Evolutionary conservation across 2,113 vertebrate species (phyloP).

Genomic region (Todiramphus saurophagus): DNA sequence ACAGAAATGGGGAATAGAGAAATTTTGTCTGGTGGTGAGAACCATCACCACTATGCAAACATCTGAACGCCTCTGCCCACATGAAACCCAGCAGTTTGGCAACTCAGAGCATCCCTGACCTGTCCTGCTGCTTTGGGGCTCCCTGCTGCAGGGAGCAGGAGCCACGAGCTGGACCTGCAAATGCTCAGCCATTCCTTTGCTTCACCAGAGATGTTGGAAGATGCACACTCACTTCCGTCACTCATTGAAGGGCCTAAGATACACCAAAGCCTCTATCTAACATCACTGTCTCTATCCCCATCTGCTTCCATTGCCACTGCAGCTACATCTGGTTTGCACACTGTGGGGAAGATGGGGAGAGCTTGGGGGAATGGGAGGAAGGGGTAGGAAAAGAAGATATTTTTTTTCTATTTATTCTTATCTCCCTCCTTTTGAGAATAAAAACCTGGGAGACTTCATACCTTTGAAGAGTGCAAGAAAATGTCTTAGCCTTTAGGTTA

Average conservation of each 20-base stretch:
- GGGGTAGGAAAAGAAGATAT: neutral
- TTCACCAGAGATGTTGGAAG: neutral
- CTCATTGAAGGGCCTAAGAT: fast-evolving
- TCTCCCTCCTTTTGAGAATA: neutral
- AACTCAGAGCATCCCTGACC: neutral
- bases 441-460: neutral
- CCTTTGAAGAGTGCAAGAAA: neutral
- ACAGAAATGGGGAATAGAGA: neutral
- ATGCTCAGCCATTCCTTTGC: neutral
- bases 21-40: neutral
- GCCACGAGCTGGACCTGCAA: neutral
- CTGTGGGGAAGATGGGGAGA: neutral
- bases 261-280: neutral
- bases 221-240: neutral
- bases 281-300: neutral
- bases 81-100: neutral
- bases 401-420: neutral
- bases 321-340: neutral
- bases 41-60: neutral
- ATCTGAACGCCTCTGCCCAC: neutral
- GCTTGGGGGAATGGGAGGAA: neutral
- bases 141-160: neutral
- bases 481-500: neutral
- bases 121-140: neutral
- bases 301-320: fast-evolving